Evolutionary conservation across 2,888 invertebrate species (phyloP).

Genomic region (Podotricha telesiphe): DNA sequence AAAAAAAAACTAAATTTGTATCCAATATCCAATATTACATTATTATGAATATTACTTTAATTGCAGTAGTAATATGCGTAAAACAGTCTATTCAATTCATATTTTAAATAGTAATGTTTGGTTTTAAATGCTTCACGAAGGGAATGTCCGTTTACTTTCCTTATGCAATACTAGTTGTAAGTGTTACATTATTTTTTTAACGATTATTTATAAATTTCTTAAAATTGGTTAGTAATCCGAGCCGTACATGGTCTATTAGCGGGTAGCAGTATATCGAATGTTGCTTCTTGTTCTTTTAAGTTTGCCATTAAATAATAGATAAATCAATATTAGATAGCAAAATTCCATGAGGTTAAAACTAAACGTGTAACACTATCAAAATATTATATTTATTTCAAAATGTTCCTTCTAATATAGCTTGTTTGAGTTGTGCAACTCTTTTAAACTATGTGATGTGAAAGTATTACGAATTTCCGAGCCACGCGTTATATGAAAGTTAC

Average conservation of each 20-base stretch:
- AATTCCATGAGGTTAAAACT: conserved; percentile 30
- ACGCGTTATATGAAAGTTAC: conserved; percentile 37
- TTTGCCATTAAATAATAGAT: conserved; percentile 22
- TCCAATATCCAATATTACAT: background rate
- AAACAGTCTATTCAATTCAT: conserved; percentile 32
- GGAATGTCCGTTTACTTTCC: conserved; percentile 72
- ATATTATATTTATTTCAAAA: conserved; percentile 18
- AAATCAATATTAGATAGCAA: conserved; percentile 38
- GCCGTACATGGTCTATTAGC: conserved; percentile 53
- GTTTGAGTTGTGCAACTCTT: conserved; percentile 10
- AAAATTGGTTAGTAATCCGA: conserved; percentile 65
- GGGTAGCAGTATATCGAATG: conserved; percentile 40
- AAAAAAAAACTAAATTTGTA: conserved; percentile 1
- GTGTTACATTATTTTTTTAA: conserved; percentile 82
- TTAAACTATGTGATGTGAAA: conserved; percentile 11
- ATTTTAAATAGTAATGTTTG: conserved; percentile 33
- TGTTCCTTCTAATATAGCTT: conserved; percentile 27
- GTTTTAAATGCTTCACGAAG: conserved; percentile 35
- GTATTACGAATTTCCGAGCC: conserved; percentile 48
- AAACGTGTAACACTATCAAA: conserved; percentile 18
- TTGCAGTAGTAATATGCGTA: conserved; percentile 49
- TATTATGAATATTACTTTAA: conserved; percentile 27
- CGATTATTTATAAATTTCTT: conserved; percentile 74
- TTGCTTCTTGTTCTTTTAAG: conserved; percentile 14
- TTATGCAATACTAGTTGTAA: conserved; percentile 83